Evolutionary conservation across 2,888 invertebrate species (phyloP).

Genomic region (Seira ritae): DNA sequence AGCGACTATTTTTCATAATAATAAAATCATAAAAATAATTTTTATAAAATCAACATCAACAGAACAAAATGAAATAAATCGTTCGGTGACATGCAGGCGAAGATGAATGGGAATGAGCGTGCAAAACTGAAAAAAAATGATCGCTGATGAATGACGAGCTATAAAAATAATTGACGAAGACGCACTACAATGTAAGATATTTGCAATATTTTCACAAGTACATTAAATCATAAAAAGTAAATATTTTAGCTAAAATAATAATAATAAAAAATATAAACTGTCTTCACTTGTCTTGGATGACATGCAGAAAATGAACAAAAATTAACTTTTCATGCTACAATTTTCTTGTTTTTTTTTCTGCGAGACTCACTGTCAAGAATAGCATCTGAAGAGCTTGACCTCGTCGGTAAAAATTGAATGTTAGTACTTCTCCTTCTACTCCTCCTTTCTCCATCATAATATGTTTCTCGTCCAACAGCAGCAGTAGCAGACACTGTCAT

Average conservation of each 20-base stretch:
- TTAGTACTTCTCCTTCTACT: neutral
- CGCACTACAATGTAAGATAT: too few species aligned
- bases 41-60: neutral
- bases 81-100: conserved; percentile 14
- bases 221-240: too few species aligned
- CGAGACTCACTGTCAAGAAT: conserved; percentile 48
- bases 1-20: neutral
- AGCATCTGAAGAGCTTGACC: conserved; percentile 53
- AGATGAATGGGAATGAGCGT: neutral
- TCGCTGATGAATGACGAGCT: neutral
- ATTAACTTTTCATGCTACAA: too few species aligned
- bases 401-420: conserved; percentile 35
- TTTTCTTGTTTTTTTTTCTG: too few species aligned
- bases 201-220: too few species aligned
- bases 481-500: too few species aligned
- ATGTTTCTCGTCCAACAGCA: too few species aligned
- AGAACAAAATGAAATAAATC: neutral
- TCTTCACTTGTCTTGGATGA: too few species aligned
- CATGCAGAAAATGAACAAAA: too few species aligned
- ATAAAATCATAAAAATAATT: conserved; percentile 16
- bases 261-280: too few species aligned
- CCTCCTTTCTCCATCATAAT: conserved; percentile 25
- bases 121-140: neutral
- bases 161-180: neutral
- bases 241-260: too few species aligned